Base-by-base conservation (phyloP, 1,140 invertebrate genomes). In the Drosophila willistoni region DNA sequence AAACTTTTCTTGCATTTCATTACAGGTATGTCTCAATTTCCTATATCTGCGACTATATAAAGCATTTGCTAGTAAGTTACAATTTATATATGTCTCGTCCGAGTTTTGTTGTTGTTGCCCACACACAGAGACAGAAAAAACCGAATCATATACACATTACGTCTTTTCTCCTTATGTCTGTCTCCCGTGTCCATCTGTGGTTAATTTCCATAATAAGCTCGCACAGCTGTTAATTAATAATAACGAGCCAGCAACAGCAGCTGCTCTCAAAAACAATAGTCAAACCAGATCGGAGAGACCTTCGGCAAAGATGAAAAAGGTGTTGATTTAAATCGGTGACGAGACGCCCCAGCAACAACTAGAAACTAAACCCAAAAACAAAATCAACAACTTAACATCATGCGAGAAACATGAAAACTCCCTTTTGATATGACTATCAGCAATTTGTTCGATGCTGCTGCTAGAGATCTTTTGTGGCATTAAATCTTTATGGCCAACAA, bases 191-290 rank as follows among this genome's bases (percentile, higher is more conserved):
- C 71, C 83, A 79, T 83, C 76, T 79, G 82, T 78, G 68, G 68
- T 73, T 51, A 71, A 89, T 87, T 89, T 87, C 77, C 84, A 87
- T 89, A 87, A 77, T 80, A 87, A 74, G 80, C 83, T 7, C 4
- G 80, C 84, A 80, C 83, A 89, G 83, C 84, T 87, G 83, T 89
- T 87, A 83, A 87, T 89, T 89, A 87, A 83, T 89, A 87, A 89
- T 89, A 87, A 89, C 76, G 73, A 73, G 64, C 61, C 82, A 81
- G 68, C 82, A 74, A 64, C 81, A 81, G 68, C 82, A 78, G 81
- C 44, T 47, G 14, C 36, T 17, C 44, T 51, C 9, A 13, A 44
- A 42, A 44, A 44, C 14, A 6, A 69, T 12, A 66, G 34, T 10
- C 63, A 60, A 36, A 65, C 63, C 39, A 34, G 14, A 13, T 22